Base-by-base conservation (phyloP, 2,888 invertebrate species). In the Rhamnusium bicolor region DNA sequence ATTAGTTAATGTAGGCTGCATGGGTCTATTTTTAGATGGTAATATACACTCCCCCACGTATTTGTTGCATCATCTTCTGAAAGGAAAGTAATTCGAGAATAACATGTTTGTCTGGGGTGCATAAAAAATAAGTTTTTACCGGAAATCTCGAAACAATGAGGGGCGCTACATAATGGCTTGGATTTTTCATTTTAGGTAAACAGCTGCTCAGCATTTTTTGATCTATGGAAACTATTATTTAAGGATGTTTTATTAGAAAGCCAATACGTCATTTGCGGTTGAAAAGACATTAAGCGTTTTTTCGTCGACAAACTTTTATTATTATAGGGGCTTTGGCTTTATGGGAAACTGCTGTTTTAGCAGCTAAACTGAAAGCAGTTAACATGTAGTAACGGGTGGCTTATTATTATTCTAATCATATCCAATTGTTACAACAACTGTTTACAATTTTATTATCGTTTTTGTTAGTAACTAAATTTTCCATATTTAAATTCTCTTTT, bases 1-100 rank as follows among this genome's bases (percentile, higher is more conserved):
- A 65, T 65, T 65, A 65, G 65, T 65, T 65, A 65, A 65, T 65
- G 65, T 65, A 65, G 65, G 65, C 53, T 65, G 65, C 29, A 10
- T 21, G 65, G n/a, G 14, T 53, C 65, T 65, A 65, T 65, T 65
- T 65, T 65, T 53, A 63, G 65, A 53, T 27, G 14, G 51, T 27
- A 53, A 32, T 10, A 53, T 51, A 65, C 53, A 65, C 65, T 65
- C 65, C 65, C 53, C 65, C 65, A 65, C 65, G 65, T 53, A 47
- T 53, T 16, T 6, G 65, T 65, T 65, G 65, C 65, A 53, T 65
- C 53, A 65, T 53, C 53, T n/a, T 65, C 18, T 1, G 53, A 65
- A 65, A 53, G 65, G 65, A 65, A 32, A 53, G 65, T 65, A 51
- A 65, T 27, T 32, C 27, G 65, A 65, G 65, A 65, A 65, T 21